Conservation (phyloP, 2,888 invertebrate genomes). For the Bombylius discolor region DNA sequence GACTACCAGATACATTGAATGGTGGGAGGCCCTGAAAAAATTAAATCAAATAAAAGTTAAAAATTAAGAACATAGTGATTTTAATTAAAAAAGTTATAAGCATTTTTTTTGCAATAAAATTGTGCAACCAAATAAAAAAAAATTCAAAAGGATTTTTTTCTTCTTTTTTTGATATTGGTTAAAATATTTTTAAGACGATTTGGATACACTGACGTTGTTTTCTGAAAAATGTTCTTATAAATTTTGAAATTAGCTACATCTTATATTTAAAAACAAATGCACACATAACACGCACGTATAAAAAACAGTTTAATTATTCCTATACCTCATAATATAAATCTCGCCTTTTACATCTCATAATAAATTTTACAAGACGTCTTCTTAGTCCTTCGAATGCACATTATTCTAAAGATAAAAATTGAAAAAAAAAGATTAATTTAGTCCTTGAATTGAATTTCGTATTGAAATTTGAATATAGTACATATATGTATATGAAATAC, state of each 20-base stretch:
- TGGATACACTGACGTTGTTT: no score
- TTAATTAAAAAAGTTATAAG: no score
- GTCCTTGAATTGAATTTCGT: no score
- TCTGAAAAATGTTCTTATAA: no score
- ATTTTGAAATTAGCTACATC: no score
- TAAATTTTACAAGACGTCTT: not conserved
- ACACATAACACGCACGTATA: no score
- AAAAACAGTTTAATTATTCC: not conserved
- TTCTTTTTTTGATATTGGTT: not conserved
- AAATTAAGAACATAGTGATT: not conserved
- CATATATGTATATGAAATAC: no score
- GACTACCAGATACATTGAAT: conserved; percentile 34
- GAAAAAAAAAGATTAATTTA: not conserved
- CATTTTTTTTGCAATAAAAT: not conserved
- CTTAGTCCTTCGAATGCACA: not conserved
- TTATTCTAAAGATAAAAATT: not conserved
- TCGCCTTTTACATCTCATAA: conserved; percentile 3
- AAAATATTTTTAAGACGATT: no score
- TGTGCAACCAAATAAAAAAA: not conserved
- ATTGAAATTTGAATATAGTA: no score
- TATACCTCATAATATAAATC: conserved; percentile 10
- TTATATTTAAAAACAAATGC: no score
- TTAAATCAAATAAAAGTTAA: not conserved
- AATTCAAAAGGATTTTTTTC: not conserved
- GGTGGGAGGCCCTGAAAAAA: conserved; percentile 33